A percentile compares a stretch with the other conserved stretches of the same genome.
phyloP scores from a whole-genome alignment of 1,140 invertebrate species.

The Orussus abietinus region DNA sequence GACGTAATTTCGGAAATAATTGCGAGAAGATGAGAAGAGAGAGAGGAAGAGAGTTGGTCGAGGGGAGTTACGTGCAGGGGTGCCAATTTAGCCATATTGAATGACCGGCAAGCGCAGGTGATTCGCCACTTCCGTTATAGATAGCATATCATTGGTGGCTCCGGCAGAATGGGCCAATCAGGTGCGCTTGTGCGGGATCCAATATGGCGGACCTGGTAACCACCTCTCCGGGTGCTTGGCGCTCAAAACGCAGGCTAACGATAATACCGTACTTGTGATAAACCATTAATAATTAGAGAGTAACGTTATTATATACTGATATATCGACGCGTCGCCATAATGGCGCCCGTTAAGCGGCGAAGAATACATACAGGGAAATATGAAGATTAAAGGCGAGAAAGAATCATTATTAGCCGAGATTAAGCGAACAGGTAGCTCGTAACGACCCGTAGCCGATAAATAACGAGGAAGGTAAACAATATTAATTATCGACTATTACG shows the following conservation, averaged over 20 bases:
- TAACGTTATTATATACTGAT: slow-evolving; percentile 6
- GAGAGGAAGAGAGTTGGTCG: no score
- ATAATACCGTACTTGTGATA: slow-evolving; percentile 37
- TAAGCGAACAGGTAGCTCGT: slow-evolving; percentile 27
- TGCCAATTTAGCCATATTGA: no score
- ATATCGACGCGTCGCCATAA: slow-evolving; percentile 14
- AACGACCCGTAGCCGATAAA: slow-evolving; percentile 14
- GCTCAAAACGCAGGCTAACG: slow-evolving; percentile 20
- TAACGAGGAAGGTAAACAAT: slow-evolving; percentile 12
- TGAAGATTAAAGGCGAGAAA: slow-evolving; percentile 18
- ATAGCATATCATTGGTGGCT: no score
- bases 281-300: slow-evolving; percentile 13
- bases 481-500: slow-evolving; percentile 20
- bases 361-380: slow-evolving; percentile 21
- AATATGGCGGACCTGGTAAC: no score
- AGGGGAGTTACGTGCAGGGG: no score
- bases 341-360: slow-evolving; percentile 14
- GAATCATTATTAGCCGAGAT: slow-evolving; percentile 17
- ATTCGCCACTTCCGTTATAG: no score
- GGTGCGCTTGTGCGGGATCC: no score
- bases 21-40: no score
- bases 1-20: no score
- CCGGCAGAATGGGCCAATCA: no score
- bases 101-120: no score
- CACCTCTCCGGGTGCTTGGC: no score